These are phyloP conservation scores for Poecilia picta DNA, from an alignment of 2,797 vertebrate species.

Conservation along the genomic window DNA sequence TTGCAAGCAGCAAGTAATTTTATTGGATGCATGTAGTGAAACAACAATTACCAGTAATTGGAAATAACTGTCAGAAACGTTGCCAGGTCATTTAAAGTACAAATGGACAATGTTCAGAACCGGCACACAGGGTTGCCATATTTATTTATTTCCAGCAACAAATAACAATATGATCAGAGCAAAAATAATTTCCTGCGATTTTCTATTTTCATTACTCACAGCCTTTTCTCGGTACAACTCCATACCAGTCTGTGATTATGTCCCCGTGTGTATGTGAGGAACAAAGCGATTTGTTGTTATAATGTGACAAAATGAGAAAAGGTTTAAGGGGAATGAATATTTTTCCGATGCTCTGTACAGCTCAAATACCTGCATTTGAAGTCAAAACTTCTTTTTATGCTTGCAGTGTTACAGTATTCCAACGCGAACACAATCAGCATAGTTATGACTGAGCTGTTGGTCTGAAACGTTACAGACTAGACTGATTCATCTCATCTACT, in stretches of 20 bases:
- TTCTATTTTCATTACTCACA: background rate
- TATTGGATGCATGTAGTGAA: conserved; percentile 38
- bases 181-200: background rate
- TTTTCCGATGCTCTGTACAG: background rate
- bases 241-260: background rate
- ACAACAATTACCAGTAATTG: conserved; percentile 42
- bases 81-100: background rate
- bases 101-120: conserved; percentile 3
- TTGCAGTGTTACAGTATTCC: conserved; percentile 3
- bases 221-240: background rate
- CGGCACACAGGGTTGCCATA: background rate
- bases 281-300: background rate
- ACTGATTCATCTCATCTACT: conserved; percentile 16
- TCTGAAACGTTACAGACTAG: conserved; percentile 31
- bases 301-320: background rate
- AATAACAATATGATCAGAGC: background rate
- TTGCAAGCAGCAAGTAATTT: conserved; percentile 32
- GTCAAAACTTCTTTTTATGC: background rate
- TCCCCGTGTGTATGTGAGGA: no score
- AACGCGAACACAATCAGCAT: conserved; percentile 2
- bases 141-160: conserved; percentile 18
- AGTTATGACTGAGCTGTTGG: conserved; percentile 31
- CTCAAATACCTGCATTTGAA: background rate
- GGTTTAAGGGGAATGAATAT: background rate
- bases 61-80: conserved; percentile 28